Conservation (phyloP, 2,113 vertebrate genomes). For the Melanostigma gelatinosum region DNA sequence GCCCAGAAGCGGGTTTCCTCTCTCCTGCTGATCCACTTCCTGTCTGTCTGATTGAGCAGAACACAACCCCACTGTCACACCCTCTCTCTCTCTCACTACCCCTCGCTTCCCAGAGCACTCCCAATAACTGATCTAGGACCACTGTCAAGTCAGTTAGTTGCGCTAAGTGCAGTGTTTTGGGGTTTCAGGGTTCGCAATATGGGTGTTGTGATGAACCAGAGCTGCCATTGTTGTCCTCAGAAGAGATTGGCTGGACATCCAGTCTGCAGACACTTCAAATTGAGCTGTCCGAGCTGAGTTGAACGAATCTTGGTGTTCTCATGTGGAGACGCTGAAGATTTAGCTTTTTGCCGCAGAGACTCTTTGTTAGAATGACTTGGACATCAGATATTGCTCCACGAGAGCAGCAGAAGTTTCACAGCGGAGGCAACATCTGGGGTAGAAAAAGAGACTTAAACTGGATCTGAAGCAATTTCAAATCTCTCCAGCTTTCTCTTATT, state of each 20-base stretch:
- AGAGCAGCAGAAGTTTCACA: slow-evolving; percentile 40
- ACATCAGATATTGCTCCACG: slow-evolving; percentile 32
- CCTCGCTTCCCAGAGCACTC: slow-evolving; percentile 59
- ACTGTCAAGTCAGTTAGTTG: slow-evolving; percentile 52
- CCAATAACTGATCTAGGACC: slow-evolving; percentile 65
- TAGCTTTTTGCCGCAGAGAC: slow-evolving; percentile 37
- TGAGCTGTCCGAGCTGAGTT: slow-evolving; percentile 43
- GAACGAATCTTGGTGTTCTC: slow-evolving; percentile 25
- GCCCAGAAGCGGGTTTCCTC: slow-evolving; percentile 63
- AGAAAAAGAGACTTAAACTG: slow-evolving; percentile 35
- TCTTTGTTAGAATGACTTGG: slow-evolving; percentile 48
- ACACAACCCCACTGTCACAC: slow-evolving; percentile 55
- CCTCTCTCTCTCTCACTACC: slow-evolving; percentile 26
- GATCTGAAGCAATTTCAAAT: slow-evolving; percentile 42
- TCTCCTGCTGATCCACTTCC: slow-evolving; percentile 72
- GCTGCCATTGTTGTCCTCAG: slow-evolving; percentile 25
- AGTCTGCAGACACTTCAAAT: slow-evolving; percentile 35
- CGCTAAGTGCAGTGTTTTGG: slow-evolving; percentile 55
- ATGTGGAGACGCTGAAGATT: slow-evolving; percentile 36
- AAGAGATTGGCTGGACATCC: slow-evolving; percentile 30
- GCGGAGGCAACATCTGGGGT: slow-evolving; percentile 29
- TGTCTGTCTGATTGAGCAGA: slow-evolving; percentile 79
- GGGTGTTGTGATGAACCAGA: slow-evolving; percentile 34
- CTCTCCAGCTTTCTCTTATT: slow-evolving; percentile 22
- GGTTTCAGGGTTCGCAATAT: slow-evolving; percentile 49